Evolutionary conservation across 2,113 vertebrate genomes (phyloP).

Genomic region (Aix galericulata): DNA sequence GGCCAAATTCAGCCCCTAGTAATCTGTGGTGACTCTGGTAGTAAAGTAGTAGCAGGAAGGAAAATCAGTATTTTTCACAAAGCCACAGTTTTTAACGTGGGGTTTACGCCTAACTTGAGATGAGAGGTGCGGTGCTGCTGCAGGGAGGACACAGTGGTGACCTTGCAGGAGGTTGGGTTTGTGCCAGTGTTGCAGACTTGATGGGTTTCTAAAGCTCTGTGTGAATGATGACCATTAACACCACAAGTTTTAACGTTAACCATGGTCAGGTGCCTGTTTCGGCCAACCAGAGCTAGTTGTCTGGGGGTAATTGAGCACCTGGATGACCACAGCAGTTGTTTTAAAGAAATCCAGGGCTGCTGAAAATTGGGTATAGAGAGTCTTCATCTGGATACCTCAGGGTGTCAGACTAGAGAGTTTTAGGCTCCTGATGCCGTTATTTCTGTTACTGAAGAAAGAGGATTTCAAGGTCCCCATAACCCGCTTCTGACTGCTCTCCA

Average conservation of each 20-base stretch:
- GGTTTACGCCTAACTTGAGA: neutral
- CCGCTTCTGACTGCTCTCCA: neutral
- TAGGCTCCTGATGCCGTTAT: neutral
- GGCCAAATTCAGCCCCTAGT: neutral
- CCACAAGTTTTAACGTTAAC: neutral
- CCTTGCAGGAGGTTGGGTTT: neutral
- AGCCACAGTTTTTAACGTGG: neutral
- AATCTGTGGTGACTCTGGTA: neutral
- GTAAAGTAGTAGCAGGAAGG: neutral
- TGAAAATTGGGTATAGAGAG: neutral
- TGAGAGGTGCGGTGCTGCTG: neutral
- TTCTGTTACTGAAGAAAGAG: neutral
- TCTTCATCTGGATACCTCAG: neutral
- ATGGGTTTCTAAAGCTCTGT: neutral
- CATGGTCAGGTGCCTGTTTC: neutral
- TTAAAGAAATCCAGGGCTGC: neutral
- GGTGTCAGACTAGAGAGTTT: neutral
- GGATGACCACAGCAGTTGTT: neutral
- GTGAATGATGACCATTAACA: accelerated
- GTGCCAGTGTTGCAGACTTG: neutral
- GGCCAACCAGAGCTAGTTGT: neutral
- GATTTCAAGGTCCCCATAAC: neutral
- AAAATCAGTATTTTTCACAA: neutral
- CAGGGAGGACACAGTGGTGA: neutral
- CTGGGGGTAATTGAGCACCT: neutral